Evolutionary conservation across 37 sponge, comb jelly and placozoan genomes (phyloP), one percentile per base, ranked within the genome.

Genomic region (Bolinopsis microptera): DNA sequence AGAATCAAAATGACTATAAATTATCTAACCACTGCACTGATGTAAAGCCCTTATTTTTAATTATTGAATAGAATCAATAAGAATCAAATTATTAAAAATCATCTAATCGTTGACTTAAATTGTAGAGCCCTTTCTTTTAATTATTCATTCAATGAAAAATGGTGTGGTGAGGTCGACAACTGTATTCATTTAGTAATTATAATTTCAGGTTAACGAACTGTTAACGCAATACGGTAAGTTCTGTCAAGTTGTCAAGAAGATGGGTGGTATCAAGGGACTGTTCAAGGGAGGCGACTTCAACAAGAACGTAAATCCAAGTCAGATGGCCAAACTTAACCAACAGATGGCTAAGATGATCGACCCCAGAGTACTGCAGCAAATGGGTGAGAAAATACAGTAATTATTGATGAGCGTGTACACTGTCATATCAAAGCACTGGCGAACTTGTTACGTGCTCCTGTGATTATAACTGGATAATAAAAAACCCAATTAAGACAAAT

Each of bases 241-340:
- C 94, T 88, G 97, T 9, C 94, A 95, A 69, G 95, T 98, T 94
- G 97, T 98, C 69, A 98, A 98, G 94, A 97, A 98, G 94, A 98
- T 98, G 98, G 97, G 98, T 31, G 98, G 98, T 39, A 98, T 98
- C 41, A 97, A 98, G 93, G 98, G 98, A 68, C 94, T 98, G 33
- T 98, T 98, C 88, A 98, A 98, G 95, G 96, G 98, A 92, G 97
- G 97, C 70, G 96, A 97, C 83, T 96, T 97, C 95, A 39, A 69
- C 9, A 97, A 95, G 94, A 96, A 96, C 61, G 95, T 98, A 26
- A 98, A 98, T 68, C 98, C 98, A 23, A 75, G 94, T 36, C 97
- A 98, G 92, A 98, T 98, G 98, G 96, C 96, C 37, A 96, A 96
- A 93, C 94, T 98, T 61, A 96, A 98, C 93, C 95, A 94, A 31